phyloP scores from a whole-genome alignment of 2,888 invertebrate species.

The Digitonthophagus gazella region DNA sequence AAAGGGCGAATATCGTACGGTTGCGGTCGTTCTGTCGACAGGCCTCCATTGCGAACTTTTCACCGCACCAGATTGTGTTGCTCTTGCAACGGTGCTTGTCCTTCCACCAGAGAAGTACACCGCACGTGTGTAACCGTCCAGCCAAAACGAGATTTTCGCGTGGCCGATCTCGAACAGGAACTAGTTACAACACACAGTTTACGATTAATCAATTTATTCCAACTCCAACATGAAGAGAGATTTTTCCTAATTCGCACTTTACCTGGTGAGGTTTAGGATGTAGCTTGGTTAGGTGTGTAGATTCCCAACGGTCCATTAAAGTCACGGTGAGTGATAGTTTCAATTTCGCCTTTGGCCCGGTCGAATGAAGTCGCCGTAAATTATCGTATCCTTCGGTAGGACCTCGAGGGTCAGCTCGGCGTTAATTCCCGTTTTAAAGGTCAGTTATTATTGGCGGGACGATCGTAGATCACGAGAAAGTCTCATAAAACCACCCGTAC shows the following conservation, averaged over 20 bases:
- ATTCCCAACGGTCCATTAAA: constrained; percentile 14
- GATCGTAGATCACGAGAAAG: neutral
- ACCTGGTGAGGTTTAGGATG: neutral
- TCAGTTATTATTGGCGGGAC: neutral
- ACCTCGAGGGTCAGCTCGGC: neutral
- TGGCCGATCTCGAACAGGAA: neutral
- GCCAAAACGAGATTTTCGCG: neutral
- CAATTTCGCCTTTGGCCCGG: constrained; percentile 8
- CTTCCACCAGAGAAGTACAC: neutral
- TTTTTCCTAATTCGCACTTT: neutral
- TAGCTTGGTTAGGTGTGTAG: constrained; percentile 3
- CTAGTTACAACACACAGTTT: neutral
- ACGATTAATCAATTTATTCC: too few species aligned
- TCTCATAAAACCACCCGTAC: neutral
- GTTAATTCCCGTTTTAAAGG: neutral
- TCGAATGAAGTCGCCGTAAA: constrained; percentile 6
- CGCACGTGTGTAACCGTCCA: neutral
- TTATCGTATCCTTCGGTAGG: neutral
- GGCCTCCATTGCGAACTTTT: neutral
- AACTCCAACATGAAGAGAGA: too few species aligned
- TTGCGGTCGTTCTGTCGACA: neutral
- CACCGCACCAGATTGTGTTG: neutral
- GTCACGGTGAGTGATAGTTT: constrained; percentile 16
- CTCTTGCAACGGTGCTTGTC: neutral
- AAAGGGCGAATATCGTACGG: neutral